Evolutionary conservation across 1,140 invertebrate species (phyloP).

Genomic region (Phymorhynchus buccinoides): DNA sequence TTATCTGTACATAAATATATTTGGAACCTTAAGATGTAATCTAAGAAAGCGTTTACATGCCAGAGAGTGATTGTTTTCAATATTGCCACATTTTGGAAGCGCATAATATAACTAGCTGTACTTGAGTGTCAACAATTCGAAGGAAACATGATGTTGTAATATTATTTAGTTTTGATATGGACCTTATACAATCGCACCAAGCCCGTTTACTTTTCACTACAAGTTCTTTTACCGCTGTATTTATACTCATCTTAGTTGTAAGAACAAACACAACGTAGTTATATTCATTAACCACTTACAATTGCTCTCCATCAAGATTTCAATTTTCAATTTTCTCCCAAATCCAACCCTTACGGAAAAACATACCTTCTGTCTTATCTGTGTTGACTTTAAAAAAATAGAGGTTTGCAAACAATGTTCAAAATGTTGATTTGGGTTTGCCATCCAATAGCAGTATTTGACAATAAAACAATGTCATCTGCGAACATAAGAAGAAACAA

Average conservation of each 20-base stretch:
- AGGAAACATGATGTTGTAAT: too few species aligned
- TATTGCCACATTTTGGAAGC: too few species aligned
- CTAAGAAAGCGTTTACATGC: too few species aligned
- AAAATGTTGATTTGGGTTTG: constrained; percentile 9
- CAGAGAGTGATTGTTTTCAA: too few species aligned
- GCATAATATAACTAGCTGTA: too few species aligned
- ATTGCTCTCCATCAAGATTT: background rate
- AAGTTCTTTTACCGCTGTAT: background rate
- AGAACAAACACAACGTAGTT: background rate
- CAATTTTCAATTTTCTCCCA: background rate
- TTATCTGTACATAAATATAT: too few species aligned
- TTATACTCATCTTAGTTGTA: background rate
- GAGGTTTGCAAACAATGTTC: background rate
- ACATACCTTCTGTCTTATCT: background rate
- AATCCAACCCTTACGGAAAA: background rate
- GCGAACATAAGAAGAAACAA: constrained; percentile 24
- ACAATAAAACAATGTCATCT: constrained; percentile 37
- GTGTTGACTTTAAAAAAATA: background rate
- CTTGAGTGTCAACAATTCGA: too few species aligned
- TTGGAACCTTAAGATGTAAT: too few species aligned
- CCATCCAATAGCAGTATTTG: background rate
- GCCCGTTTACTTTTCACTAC: background rate
- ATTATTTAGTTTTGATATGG: background rate
- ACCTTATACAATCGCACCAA: background rate
- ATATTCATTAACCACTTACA: background rate